phyloP scores from a whole-genome alignment of 2,113 vertebrate genomes.

The Calypte anna region DNA sequence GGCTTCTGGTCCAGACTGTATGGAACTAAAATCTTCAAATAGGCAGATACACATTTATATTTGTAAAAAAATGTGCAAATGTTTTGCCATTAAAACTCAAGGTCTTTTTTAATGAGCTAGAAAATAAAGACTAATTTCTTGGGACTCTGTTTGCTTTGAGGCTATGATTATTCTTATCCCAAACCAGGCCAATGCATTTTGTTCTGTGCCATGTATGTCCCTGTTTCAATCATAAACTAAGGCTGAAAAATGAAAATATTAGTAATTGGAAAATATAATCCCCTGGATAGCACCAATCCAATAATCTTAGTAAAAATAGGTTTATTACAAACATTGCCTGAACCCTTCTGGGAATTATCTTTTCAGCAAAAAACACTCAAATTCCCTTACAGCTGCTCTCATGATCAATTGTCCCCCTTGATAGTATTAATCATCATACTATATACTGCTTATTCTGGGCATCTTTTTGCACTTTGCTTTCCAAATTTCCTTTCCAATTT shows the following conservation, averaged over 20 bases:
- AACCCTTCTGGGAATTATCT: conserved; percentile 39
- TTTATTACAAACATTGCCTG: conserved; percentile 64
- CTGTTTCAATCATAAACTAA: conserved; percentile 70
- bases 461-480: neutral
- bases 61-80: neutral
- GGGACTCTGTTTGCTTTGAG: conserved; percentile 70
- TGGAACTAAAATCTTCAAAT: neutral
- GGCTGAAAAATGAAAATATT: conserved; percentile 66
- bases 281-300: conserved; percentile 63
- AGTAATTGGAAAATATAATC: conserved; percentile 70
- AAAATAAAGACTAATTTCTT: conserved; percentile 72
- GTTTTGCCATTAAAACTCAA: conserved; percentile 60
- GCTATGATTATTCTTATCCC: conserved; percentile 71
- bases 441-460: neutral
- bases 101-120: conserved; percentile 71
- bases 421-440: conserved; percentile 34
- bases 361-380: conserved; percentile 38
- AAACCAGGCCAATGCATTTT: conserved; percentile 67
- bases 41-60: neutral
- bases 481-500: neutral
- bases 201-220: conserved; percentile 69
- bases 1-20: neutral
- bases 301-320: conserved; percentile 74
- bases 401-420: conserved; percentile 45
- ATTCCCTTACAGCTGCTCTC: conserved; percentile 52